Evolutionary conservation across 2,888 invertebrate genomes (phyloP), one percentile per base, ranked within the genome.

Genomic region (Penaeus monodon): DNA sequence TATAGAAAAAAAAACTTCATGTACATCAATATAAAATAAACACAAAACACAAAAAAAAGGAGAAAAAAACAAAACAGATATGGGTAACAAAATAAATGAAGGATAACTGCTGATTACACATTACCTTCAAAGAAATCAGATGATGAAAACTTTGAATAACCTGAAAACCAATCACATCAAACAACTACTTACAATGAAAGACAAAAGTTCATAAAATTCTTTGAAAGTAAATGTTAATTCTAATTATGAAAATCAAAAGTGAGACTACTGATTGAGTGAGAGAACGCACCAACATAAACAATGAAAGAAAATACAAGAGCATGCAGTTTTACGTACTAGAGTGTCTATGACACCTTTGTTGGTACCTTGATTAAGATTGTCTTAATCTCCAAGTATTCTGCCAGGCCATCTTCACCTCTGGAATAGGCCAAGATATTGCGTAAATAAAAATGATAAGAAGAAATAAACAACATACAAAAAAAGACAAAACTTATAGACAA

Each of bases 351-450:
- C 64, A 84, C 66, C 78, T 83, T 87, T 33, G 29, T 27, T 6
- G 80, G 87, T 86, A 94, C 91, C 92, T 93, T 91, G 91, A 96
- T 94, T 6, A 95, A 95, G 78, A 97, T 94, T 10, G 96, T 96
- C 92, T 97, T 97, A 12, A 94, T 94, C 92, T 97, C 96, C 91
- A 96, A 92, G 91, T 97, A 97, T 91, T 95, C 95, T 90, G 95
- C 94, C 90, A 97, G 92, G 0, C 96, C 95, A 91, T 96, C 96
- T 92, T 95, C 95, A 78, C 96, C 96, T 91, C 95, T 96, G 92
- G 84, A 94, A 94, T 90, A 86, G 90, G 57, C 2, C 57, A 57
- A 12, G 57, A 57, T 20, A 57, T 14, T 57, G 57, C 14, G 49
- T 20, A 57, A 57, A 14, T 57, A 57, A 57, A 17, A 17, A 57